Conservation (phyloP, 2,113 vertebrate genomes). For the Grammomys surdaster region DNA sequence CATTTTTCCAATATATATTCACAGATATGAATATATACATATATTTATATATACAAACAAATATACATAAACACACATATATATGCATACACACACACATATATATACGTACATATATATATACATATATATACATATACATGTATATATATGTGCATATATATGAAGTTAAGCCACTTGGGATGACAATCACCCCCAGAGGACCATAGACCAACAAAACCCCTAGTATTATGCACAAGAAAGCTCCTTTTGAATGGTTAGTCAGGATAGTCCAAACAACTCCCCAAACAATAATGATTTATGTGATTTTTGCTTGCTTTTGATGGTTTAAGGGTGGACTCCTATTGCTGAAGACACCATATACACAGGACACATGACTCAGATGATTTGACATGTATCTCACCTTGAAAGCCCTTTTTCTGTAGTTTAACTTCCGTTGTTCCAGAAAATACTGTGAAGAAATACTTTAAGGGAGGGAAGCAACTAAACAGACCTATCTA, state of each 20-base stretch:
- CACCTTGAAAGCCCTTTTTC: background rate
- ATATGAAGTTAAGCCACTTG: background rate
- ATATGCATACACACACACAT: background rate
- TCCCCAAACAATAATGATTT: background rate
- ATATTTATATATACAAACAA: background rate
- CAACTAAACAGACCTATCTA: background rate
- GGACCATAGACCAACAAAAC: background rate
- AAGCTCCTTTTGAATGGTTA: background rate
- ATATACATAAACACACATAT: background rate
- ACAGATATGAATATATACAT: background rate
- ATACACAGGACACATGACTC: background rate
- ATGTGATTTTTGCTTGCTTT: background rate
- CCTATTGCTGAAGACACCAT: background rate
- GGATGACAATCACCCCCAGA: background rate
- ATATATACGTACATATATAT: background rate
- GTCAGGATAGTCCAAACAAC: background rate
- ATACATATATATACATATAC: background rate
- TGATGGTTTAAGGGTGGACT: background rate
- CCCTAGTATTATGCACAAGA: background rate
- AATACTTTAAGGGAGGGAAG: background rate
- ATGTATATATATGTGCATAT: rapidly evolving
- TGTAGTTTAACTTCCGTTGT: background rate
- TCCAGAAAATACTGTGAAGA: background rate
- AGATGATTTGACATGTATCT: background rate
- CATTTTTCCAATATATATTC: background rate